phyloP scores from a whole-genome alignment of 2,113 vertebrate genomes.

The human (Homo sapiens) region GRCh38 chr14:93464001-93464500 shows the following conservation, averaged over 20 bases:
- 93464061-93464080: too few species aligned
- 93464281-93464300: slow-evolving; percentile 47
- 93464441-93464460: background rate
- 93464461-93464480: background rate
- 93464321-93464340: slow-evolving; percentile 43
- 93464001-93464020: too few species aligned
- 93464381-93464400: background rate
- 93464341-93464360: background rate
- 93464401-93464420: background rate
- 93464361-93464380: slow-evolving; percentile 40
- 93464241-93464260: slow-evolving; percentile 30
- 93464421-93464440: slow-evolving; percentile 14
- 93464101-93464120: too few species aligned
- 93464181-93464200: background rate
- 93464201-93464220: background rate
- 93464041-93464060: too few species aligned
- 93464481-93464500: slow-evolving; percentile 28
- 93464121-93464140: too few species aligned
- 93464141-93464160: too few species aligned
- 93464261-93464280: slow-evolving; percentile 20
- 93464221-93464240: background rate
- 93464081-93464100: too few species aligned
- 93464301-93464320: slow-evolving; percentile 45
- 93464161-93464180: background rate
- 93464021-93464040: too few species aligned